phyloP scores from a whole-genome alignment of 1,140 invertebrate species.

The Dreissena polymorpha region DNA sequence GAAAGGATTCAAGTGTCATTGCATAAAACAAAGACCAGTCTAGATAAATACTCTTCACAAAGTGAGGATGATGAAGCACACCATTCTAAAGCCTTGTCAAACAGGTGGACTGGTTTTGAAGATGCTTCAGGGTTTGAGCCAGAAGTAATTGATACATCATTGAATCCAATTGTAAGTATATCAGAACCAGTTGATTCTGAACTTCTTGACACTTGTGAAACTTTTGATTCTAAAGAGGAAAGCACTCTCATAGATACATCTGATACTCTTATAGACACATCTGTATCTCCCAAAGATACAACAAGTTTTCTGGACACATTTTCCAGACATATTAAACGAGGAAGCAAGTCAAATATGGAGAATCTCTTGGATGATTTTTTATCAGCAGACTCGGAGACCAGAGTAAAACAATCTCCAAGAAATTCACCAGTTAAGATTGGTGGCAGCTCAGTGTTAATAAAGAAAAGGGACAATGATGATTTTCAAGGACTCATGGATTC shows the following conservation, averaged over 20 bases:
- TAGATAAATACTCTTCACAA: conserved; percentile 75
- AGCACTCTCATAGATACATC: conserved; percentile 4
- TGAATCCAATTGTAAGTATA: conserved; percentile 48
- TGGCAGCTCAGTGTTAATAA: not conserved
- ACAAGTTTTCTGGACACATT: no score
- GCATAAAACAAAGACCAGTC: conserved; percentile 75
- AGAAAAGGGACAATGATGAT: not conserved
- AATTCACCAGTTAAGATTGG: not conserved
- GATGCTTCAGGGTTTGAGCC: conserved; percentile 40
- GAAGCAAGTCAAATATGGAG: not conserved
- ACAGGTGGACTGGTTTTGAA: conserved; percentile 56
- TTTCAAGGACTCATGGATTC: not conserved
- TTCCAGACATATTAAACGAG: no score
- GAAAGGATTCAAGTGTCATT: conserved; percentile 78
- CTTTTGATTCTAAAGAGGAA: conserved; percentile 10
- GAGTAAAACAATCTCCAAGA: not conserved
- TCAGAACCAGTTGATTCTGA: conserved; percentile 34
- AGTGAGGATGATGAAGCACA: conserved; percentile 54
- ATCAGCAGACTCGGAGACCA: not conserved
- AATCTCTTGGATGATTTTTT: not conserved
- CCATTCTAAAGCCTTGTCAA: conserved; percentile 39
- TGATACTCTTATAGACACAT: not conserved
- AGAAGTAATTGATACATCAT: conserved; percentile 42
- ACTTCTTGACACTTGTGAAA: not conserved
- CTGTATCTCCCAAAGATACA: no score